Base-by-base conservation (phyloP, 1,140 invertebrate species). In the Drosophila willistoni region DNA sequence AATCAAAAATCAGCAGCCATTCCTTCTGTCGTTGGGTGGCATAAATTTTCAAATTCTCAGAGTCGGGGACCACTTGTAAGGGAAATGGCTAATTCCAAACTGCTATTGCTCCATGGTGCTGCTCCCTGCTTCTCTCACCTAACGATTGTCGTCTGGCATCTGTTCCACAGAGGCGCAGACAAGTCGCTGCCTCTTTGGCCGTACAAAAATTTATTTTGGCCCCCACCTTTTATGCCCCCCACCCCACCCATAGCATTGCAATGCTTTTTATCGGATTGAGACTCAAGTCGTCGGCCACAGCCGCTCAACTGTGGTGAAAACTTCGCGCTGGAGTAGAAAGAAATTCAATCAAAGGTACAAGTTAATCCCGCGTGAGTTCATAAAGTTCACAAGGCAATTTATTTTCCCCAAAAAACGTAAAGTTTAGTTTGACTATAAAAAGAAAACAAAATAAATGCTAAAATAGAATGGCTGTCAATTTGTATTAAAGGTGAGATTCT, bases 291-390 rank as follows among this genome's bases (percentile, higher is more conserved):
- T 13, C 19, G 41, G n/a, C 14, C 17, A 19, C 17, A 39, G 36
- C 17, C 44, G 44, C 7, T 17, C 29, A 33, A 17, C 55, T 72
- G 72, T 42, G 66, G 51, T 36, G 10, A 22, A 85, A 86, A 82
- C 69, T 77, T 77, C 29, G 57, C 62, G 57, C 33, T 66, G 41
- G 66, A 33, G 66, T 57, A 71, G 59, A 81, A 84, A 84, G 84
- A 89, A 89, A 89, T 89, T 89, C 84, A 89, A 89, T 89, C 85
- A 89, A 89, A 89, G 84, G 84, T 84, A 89, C 84, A 89, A 89
- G 85, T 89, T 89, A 89, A 89, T 89, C 84, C 84, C 84, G 84
- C 84, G 84, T 89, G 84, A 84, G 84, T 89, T 89, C 84, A 89
- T 89, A 89, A 89, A 89, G 84, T 89, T 89, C 85, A 80, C 83